Conservation (phyloP, 2,888 invertebrate genomes). For the Patella pellucida region DNA sequence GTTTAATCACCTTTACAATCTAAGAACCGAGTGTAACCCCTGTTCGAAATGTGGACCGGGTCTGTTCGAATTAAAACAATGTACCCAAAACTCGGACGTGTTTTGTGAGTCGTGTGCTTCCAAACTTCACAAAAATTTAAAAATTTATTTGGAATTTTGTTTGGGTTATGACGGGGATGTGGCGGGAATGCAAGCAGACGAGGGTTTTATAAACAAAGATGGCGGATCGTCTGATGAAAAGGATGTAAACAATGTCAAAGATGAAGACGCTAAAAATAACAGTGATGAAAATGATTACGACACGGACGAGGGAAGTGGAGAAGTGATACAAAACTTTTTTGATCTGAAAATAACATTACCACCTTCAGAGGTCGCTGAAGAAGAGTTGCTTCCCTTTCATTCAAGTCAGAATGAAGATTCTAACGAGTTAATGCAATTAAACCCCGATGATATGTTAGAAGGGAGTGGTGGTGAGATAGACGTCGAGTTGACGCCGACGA, state of each 20-base stretch:
- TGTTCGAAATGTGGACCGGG: constrained; percentile 19
- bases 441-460: constrained; percentile 4
- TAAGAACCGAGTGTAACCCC: constrained; percentile 27
- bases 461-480: constrained; percentile 10
- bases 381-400: constrained; percentile 10
- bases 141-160: constrained; percentile 13
- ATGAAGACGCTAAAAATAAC: not conserved
- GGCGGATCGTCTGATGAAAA: not conserved
- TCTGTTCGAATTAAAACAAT: constrained; percentile 12
- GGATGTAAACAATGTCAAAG: constrained; percentile 6
- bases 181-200: not conserved
- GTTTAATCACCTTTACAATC: constrained; percentile 22
- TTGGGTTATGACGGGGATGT: constrained; percentile 7
- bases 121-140: not conserved
- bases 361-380: not conserved
- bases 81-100: constrained; percentile 13
- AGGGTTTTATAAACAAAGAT: not conserved
- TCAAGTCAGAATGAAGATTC: not conserved
- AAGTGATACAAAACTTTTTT: not conserved
- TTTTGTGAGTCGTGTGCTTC: constrained; percentile 19
- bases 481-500: not conserved
- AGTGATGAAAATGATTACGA: not conserved
- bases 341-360: not conserved
- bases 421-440: not conserved
- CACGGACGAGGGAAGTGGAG: not conserved